Base-by-base conservation (phyloP, 2,888 invertebrate species). In the Yponomeuta plumbellus region DNA sequence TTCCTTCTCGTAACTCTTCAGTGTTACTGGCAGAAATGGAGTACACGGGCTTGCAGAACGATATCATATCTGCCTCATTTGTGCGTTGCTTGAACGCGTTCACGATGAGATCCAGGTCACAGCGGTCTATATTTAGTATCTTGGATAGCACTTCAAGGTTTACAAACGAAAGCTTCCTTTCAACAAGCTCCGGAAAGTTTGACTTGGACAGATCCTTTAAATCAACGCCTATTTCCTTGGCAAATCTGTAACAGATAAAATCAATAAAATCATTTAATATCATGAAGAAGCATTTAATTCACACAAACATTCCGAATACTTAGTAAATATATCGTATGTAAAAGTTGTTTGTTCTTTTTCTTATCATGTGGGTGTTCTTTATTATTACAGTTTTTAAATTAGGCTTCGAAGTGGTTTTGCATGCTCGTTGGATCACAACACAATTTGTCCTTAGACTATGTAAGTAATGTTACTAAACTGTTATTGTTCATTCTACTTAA, bases 1-100 rank as follows among this genome's bases (percentile, higher is more conserved):
- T 92, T 0, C 95, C 95, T 39, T 88, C 80, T 57, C 80, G 86
- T 4, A 97, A 80, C 75, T 96, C 95, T 0, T 94, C 91, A 3
- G 96, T 92, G 61, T 92, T 92, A 13, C 93, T 94, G n/a, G 97
- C 85, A 20, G 94, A 93, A 69, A 94, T 92, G 67, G 95, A 95
- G 78, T 97, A 97, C 11, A 97, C 87, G 0, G 97, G 97, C 70
- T 93, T 84, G 68, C 86, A 85, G 76, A 94, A 95, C 13, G 92
- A 92, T 68, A 97, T 93, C 6, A 88, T 78, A 70, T 96, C 93
- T 81, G 97, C 97, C 77, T 95, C 94, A 70, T 94, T 92, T 5
- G 93, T 86, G 22, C 94, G 93, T 80, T 94, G 94, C 63, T 92
- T 92, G 67, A 98, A 92, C 0, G 95, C 96, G 69, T 95, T 95